Evolutionary conservation across 2,113 vertebrate species (phyloP).

Genomic region (Numida meleagris): DNA sequence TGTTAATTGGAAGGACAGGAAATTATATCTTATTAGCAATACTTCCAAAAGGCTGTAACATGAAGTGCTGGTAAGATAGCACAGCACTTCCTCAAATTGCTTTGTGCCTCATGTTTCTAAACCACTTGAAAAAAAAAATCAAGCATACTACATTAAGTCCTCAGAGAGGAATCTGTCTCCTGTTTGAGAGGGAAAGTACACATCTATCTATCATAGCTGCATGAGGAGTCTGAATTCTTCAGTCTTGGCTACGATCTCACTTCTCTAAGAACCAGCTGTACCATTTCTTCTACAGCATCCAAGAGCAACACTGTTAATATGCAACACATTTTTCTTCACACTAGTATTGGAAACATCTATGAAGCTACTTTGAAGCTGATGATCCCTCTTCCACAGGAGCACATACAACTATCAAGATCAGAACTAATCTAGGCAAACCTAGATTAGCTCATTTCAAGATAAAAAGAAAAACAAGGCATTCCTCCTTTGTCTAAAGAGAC

Average conservation of each 20-base stretch:
- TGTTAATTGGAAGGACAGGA: not conserved
- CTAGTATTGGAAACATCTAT: not conserved
- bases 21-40: not conserved
- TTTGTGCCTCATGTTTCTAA: not conserved
- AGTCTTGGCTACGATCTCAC: not conserved
- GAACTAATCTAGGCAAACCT: not conserved
- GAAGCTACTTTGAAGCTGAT: not conserved
- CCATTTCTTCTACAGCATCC: not conserved
- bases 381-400: not conserved
- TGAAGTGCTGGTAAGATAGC: not conserved
- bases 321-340: not conserved
- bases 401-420: accelerated
- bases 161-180: slow-evolving; percentile 7
- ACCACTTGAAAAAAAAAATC: slow-evolving; percentile 22
- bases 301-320: not conserved
- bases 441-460: not conserved
- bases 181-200: slow-evolving; percentile 11
- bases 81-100: not conserved
- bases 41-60: not conserved
- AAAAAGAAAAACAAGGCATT: no score
- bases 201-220: not conserved
- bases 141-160: not conserved
- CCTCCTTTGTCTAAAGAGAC: not conserved
- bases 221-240: slow-evolving; percentile 14
- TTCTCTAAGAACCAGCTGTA: slow-evolving; percentile 20